Evolutionary conservation across 2,888 invertebrate species (phyloP), one percentile per base, ranked within the genome.

Genomic region (Pammene fasciana): DNA sequence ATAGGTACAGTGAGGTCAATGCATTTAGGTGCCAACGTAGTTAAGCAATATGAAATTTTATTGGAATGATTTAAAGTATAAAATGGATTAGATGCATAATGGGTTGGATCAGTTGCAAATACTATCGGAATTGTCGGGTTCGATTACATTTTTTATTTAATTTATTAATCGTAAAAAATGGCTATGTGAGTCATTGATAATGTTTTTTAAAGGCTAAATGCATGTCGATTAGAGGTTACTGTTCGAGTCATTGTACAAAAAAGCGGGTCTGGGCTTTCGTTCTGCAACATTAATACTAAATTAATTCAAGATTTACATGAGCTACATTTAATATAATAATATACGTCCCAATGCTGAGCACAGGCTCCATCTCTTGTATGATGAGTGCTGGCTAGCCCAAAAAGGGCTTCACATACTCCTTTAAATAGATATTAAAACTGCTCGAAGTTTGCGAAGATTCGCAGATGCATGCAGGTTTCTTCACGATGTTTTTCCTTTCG

Each of bases 91-190:
- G 14, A 6, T 48, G 16, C 9, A 48, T 18, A 7, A 3, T 18
- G 4, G 0, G 5, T 6, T 14, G 56, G 14, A 10, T 14, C 14
- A 4, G 26, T 45, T 61, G 50, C 50, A 61, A 61, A 61, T 50
- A 61, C 48, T 50, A 50, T 50, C 18, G 6, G 16, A 18, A 50
- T 36, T 48, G 11, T 61, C 38, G 36, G 14, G 13, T 18, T 13
- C n/a, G 9, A n/a, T 34, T n/a, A 14, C n/a, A n/a, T 0, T 46
- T 26, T 26, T 8, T 45, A 13, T 61, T 61, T 36, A 36, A 41
- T 34, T n/a, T 34, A 48, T 34, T 50, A 50, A 13, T 50, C 16
- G 18, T 50, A 61, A 61, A 60, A 61, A 61, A 48, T 48, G 50
- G 61, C 18, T 11, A 5, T 7, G 38, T 61, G 61, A 61, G 36